These are phyloP conservation scores for Buphagus erythrorhynchus DNA, from an alignment of 2,797 vertebrate genomes.

Conservation along the genomic window DNA sequence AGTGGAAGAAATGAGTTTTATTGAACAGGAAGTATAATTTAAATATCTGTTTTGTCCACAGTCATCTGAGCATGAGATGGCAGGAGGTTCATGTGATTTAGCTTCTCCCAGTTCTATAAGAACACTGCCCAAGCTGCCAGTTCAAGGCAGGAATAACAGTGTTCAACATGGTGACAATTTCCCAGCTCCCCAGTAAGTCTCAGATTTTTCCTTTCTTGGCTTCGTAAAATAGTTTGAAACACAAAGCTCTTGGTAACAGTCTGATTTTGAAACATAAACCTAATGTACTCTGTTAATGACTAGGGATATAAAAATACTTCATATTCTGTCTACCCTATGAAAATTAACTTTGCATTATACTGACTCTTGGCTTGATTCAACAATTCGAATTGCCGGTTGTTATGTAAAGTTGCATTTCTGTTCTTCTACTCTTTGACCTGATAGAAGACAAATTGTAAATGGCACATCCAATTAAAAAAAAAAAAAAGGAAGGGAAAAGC, in stretches of 20 bases:
- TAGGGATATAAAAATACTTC: not conserved
- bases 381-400: not conserved
- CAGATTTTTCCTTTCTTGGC: not conserved
- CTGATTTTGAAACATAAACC: constrained; percentile 1
- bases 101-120: not conserved
- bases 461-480: not conserved
- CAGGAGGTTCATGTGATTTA: not conserved
- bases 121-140: not conserved
- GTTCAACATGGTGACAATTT: not conserved
- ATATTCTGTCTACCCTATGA: not conserved
- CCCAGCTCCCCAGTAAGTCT: not conserved
- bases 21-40: not conserved
- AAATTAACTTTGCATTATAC: constrained; percentile 18
- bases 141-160: not conserved
- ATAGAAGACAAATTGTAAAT: not conserved
- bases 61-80: not conserved
- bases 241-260: not conserved
- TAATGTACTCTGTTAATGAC: not conserved
- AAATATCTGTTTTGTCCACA: not conserved
- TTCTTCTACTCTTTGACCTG: not conserved
- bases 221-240: not conserved
- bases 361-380: not conserved
- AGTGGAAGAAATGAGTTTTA: not conserved
- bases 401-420: not conserved
- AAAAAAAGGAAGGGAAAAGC: not conserved